Evolutionary conservation across 2,113 vertebrate genomes (phyloP).

Genomic region (Otocyon megalotis): DNA sequence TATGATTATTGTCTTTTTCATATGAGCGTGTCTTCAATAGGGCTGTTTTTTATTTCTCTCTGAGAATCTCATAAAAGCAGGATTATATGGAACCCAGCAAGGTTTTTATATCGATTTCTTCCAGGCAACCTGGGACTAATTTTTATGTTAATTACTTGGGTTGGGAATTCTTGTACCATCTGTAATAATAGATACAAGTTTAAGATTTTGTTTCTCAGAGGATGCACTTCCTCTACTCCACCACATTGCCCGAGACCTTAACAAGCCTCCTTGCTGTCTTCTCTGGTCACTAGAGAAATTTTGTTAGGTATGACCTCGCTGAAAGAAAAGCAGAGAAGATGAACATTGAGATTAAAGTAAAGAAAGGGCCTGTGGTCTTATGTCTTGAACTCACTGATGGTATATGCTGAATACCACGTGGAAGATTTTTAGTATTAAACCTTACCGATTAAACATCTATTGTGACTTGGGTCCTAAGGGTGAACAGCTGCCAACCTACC

Average conservation of each 20-base stretch:
- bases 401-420: background rate
- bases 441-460: background rate
- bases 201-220: background rate
- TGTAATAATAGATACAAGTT: background rate
- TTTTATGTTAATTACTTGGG: background rate
- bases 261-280: background rate
- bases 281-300: background rate
- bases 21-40: background rate
- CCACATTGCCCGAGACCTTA: background rate
- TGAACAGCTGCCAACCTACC: background rate
- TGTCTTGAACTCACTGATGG: background rate
- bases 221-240: accelerated
- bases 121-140: background rate
- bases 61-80: background rate
- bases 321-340: background rate
- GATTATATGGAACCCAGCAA: background rate
- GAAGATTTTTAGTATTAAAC: background rate
- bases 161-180: background rate
- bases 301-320: background rate
- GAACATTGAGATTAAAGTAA: background rate
- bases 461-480: background rate
- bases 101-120: background rate
- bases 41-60: background rate
- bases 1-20: background rate
- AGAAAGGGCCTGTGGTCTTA: background rate